Evolutionary conservation across 2,797 vertebrate species (phyloP).

Genomic region (Crocodylus rhombifer): DNA sequence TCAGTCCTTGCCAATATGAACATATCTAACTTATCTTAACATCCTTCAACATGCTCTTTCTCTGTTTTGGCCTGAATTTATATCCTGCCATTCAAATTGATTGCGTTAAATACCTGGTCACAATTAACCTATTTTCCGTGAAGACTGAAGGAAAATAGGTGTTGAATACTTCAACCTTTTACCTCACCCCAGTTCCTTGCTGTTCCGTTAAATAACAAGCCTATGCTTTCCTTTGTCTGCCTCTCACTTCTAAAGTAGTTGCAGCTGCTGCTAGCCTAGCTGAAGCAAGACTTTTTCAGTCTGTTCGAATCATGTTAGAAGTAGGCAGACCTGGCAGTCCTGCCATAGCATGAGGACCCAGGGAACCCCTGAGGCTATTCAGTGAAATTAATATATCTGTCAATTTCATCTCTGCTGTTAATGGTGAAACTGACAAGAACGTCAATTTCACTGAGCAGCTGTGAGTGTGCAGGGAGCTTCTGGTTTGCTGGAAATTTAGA

Average conservation of each 20-base stretch:
- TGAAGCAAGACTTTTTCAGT: conserved; percentile 49
- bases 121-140: neutral
- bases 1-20: neutral
- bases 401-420: neutral
- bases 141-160: neutral
- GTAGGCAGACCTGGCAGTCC: conserved; percentile 15
- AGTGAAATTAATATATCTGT: neutral
- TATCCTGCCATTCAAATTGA: neutral
- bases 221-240: neutral
- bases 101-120: neutral
- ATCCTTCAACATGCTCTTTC: neutral
- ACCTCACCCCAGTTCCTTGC: neutral
- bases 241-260: neutral
- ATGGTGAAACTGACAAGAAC: neutral
- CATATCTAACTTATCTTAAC: neutral
- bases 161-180: neutral
- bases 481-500: neutral
- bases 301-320: conserved; percentile 41
- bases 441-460: neutral
- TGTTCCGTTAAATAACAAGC: neutral
- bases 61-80: neutral
- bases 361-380: conserved; percentile 10
- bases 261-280: conserved; percentile 5
- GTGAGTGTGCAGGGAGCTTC: neutral
- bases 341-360: conserved; percentile 25